Percentiles rank a stretch among this genome's conserved stretches.
These are phyloP conservation scores for Sandelia bainsii DNA, from an alignment of 2,797 vertebrate species.

Conservation along the genomic window DNA sequence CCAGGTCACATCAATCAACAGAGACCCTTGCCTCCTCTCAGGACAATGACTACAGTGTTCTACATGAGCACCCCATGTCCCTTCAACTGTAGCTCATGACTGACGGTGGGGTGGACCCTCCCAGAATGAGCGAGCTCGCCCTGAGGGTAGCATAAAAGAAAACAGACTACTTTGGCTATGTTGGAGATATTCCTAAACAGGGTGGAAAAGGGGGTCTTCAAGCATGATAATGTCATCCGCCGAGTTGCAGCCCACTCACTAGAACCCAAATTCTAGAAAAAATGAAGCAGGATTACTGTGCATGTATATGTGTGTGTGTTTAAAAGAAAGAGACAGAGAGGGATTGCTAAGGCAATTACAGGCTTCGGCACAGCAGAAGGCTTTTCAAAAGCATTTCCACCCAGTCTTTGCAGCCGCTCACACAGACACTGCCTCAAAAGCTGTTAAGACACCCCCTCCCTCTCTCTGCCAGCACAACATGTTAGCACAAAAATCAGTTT, in stretches of 20 bases:
- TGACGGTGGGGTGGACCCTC: constrained; percentile 44
- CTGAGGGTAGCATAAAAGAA: constrained; percentile 69
- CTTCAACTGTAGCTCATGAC: constrained; percentile 77
- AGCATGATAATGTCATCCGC: constrained; percentile 69
- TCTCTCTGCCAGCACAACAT: constrained; percentile 45
- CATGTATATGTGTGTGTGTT: constrained; percentile 40
- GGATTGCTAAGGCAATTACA: constrained; percentile 83
- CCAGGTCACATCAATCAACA: constrained; percentile 76
- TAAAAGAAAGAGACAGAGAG: constrained; percentile 69
- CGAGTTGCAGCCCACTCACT: constrained; percentile 55
- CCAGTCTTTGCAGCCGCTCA: constrained; percentile 76
- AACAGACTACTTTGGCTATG: constrained; percentile 64
- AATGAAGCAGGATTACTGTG: constrained; percentile 56
- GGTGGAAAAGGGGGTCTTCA: constrained; percentile 46
- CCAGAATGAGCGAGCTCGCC: constrained; percentile 56
- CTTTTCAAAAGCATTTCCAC: constrained; percentile 83
- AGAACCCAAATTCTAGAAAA: constrained; percentile 49
- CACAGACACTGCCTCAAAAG: constrained; percentile 64
- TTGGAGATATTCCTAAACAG: constrained; percentile 67
- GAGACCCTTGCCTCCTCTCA: constrained; percentile 63
- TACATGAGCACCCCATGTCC: constrained; percentile 70
- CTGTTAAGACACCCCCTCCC: constrained; percentile 55
- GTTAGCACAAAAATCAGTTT: constrained; percentile 55
- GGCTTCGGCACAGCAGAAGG: constrained; percentile 80
- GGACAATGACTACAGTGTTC: constrained; percentile 85